Percentiles rank a stretch among this genome's conserved stretches.
Evolutionary conservation across 2,797 vertebrate species (phyloP).

Genomic region (Tympanoctomys barrerae): DNA sequence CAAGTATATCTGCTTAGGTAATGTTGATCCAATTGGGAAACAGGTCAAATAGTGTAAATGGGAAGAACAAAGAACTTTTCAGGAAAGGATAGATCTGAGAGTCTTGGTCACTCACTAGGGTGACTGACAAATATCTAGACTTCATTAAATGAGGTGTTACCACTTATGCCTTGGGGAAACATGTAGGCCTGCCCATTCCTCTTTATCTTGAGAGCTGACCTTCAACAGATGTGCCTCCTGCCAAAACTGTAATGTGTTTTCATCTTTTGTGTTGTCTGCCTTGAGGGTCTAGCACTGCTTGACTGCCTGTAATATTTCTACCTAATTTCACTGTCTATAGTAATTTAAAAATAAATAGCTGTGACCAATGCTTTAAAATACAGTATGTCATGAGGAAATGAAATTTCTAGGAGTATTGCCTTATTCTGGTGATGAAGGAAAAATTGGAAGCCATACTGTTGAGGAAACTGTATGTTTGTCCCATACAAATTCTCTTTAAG

Average conservation of each 20-base stretch:
- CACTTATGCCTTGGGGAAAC: neutral
- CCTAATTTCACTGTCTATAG: neutral
- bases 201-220: neutral
- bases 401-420: neutral
- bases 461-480: neutral
- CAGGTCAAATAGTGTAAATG: neutral
- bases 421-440: conserved; percentile 2
- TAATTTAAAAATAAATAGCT: conserved; percentile 42
- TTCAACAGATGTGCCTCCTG: neutral
- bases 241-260: neutral
- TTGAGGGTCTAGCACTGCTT: neutral
- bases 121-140: neutral
- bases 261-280: too few relatives aligned
- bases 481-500: conserved; percentile 5
- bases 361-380: conserved; percentile 34
- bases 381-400: neutral
- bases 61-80: neutral
- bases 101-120: neutral
- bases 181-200: too few relatives aligned
- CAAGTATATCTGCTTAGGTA: neutral
- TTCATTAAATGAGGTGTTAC: neutral
- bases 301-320: neutral
- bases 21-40: neutral
- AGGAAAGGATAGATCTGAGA: neutral
- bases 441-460: neutral